Base-by-base conservation (phyloP, 2,113 vertebrate genomes). In the Mustela nigripes region DNA sequence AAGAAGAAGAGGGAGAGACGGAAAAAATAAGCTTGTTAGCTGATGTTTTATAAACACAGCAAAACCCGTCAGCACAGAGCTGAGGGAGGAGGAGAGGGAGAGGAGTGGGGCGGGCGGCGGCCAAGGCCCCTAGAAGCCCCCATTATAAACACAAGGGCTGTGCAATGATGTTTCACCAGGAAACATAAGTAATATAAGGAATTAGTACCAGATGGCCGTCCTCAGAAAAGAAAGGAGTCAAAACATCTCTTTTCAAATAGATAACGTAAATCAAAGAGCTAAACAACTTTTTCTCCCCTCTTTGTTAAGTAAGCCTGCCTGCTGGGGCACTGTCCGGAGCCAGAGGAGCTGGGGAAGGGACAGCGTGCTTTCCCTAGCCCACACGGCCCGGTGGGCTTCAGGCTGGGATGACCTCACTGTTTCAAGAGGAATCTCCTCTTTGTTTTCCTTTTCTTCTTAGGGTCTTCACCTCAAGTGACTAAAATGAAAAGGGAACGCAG, bases 41-140 rank as follows among this genome's bases (percentile, higher is more conserved):
- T 94, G 96, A 96, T 97, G 97, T 98, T 98, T 98, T 98, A 98
- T 97, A 99, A 98, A 99, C 96, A 98, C 14, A 89, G 95, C 78
- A 96, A 96, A 98, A 97, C 89, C 92, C 82, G 65, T 95, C 18
- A 0, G 19, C 16, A 53, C 42, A 78, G 90, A 8, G 82, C 50
- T 39, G 42, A 71, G 45, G 78, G 31, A 48, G 93, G 92, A 91
- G 82, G 92, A 94, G 76, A 18, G 69, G 95, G 19, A 15, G 14
- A 5, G n/a, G 36, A 56, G 7, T 39, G 4, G 36, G 33, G 31
- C 2, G 48, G 24, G 14, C 4, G 19, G 73, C 12, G 39, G 79
- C 1, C 8, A 50, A 94, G 39, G 36, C 53, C 62, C 76, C 93
- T 65, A 91, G 96, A 97, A 98, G 98, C 79, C 45, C 76, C 89